Evolutionary conservation across 2,797 vertebrate genomes (phyloP), one percentile per base, ranked within the genome.

Genomic region (Alosa sapidissima): DNA sequence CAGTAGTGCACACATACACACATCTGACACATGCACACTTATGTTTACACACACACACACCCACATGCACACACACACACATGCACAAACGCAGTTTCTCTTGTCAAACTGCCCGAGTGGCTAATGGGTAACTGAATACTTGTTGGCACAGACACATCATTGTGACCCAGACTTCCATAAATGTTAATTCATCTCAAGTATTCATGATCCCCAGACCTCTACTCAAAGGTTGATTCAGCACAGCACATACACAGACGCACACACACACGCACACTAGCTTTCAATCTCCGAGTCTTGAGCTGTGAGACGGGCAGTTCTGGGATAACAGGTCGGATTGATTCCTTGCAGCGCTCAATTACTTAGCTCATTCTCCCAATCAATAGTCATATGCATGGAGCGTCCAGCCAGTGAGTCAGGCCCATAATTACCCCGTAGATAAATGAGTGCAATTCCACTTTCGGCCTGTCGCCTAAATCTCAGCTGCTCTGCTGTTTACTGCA

Each of bases 111-210:
- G n/a, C 68, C 72, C 45, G 72, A 78, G 16, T 78, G 19, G 16
- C 72, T 78, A 78, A 78, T 78, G 72, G 41, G 72, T 78, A 78
- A 47, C 72, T 47, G 36, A 47, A 78, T 78, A 47, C 72, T 78
- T 19, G 36, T 47, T 47, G 72, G 72, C 72, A 16, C 72, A 45
- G 72, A 78, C 1, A 75, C 33, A 41, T 45, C 72, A 78, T 78
- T 45, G 72, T 78, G 72, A 21, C 72, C 41, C 41, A 78, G 72
- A 41, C 72, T 78, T 47, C 72, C 72, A 78, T 47, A 78, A 75
- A 78, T 78, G 72, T 78, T 78, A 78, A 78, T 78, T 78, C 41
- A 47, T 78, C 72, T 41, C 36, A 78, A 45, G 36, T 19, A 78
- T 47, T 47, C 72, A 41, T 47, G 36, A 78, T 45, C 16, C 41